Conservation (phyloP, 2,113 vertebrate species). For the Picathartes gymnocephalus region DNA sequence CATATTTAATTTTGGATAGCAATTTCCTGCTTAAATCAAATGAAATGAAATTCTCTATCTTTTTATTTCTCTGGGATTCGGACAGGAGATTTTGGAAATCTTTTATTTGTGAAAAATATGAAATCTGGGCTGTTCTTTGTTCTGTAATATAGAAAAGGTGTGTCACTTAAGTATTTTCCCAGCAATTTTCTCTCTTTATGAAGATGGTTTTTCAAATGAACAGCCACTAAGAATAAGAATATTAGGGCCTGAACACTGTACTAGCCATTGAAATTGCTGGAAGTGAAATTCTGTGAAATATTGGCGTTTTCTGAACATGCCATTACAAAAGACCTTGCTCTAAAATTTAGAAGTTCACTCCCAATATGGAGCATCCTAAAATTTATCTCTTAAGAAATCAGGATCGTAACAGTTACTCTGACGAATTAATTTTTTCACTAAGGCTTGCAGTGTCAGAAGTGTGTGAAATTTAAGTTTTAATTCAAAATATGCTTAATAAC, state of each 20-base stretch:
- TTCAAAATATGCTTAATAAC: not conserved
- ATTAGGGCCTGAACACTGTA: not conserved
- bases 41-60: not conserved
- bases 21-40: not conserved
- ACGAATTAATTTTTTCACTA: not conserved
- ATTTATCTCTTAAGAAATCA: not conserved
- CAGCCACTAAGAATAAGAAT: not conserved
- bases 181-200: not conserved
- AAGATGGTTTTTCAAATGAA: not conserved
- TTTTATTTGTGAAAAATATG: not conserved
- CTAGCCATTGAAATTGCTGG: not conserved
- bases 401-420: not conserved
- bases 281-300: not conserved
- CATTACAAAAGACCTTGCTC: not conserved
- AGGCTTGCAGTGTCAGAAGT: not conserved
- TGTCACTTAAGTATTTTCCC: not conserved
- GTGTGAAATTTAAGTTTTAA: not conserved
- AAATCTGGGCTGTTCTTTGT: not conserved
- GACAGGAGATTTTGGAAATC: not conserved
- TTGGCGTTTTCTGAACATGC: not conserved
- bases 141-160: not conserved
- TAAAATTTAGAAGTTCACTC: not conserved
- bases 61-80: not conserved
- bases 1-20: not conserved
- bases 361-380: not conserved